phyloP scores from a whole-genome alignment of 2,888 invertebrate genomes.

The Morinoia aosen region DNA sequence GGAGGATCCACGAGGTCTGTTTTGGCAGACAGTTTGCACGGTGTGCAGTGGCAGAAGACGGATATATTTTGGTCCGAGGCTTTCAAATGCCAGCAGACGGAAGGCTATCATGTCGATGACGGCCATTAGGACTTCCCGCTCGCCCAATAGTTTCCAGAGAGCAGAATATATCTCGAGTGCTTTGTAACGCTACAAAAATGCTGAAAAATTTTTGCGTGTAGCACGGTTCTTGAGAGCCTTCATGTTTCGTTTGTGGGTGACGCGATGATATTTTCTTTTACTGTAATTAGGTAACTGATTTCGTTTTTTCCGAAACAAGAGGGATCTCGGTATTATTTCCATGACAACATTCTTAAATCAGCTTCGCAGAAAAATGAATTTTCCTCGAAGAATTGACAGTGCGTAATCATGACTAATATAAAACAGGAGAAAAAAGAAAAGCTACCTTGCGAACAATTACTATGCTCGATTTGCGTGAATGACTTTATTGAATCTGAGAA shows the following conservation, averaged over 20 bases:
- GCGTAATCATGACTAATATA: neutral
- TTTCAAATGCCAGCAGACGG: conserved; percentile 31
- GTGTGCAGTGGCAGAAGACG: conserved; percentile 27
- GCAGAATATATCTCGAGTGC: neutral
- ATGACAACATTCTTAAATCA: neutral
- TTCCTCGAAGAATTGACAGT: neutral
- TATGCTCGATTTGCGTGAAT: neutral
- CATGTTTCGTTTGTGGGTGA: neutral
- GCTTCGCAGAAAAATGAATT: neutral
- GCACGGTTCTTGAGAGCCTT: neutral
- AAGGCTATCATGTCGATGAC: conserved; percentile 38
- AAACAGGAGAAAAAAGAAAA: neutral
- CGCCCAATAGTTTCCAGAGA: conserved; percentile 15
- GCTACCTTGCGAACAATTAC: neutral
- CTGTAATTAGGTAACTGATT: neutral
- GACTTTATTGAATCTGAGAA: neutral
- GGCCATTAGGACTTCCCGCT: conserved; percentile 32
- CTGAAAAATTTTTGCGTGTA: neutral
- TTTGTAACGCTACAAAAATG: neutral
- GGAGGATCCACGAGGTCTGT: conserved; percentile 13
- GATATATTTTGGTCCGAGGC: conserved; percentile 35
- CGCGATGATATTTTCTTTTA: neutral
- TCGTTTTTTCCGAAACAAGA: neutral
- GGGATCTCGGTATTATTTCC: neutral
- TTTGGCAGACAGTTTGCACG: neutral